These are phyloP conservation scores for Tragelaphus imberbis DNA, from an alignment of 2,113 vertebrate species.

Conservation along the genomic window DNA sequence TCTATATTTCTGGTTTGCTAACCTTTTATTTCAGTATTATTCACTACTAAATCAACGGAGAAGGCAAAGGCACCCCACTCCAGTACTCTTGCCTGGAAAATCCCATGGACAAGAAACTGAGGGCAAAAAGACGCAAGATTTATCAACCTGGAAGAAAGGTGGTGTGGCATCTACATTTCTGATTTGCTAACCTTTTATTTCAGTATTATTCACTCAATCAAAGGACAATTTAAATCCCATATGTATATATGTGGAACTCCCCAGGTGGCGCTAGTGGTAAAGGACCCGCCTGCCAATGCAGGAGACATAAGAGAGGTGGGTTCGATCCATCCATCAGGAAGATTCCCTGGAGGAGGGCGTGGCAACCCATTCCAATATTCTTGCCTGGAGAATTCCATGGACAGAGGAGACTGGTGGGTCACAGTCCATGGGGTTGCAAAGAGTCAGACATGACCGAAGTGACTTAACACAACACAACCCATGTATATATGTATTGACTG, in stretches of 20 bases:
- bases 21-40: neutral
- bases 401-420: neutral
- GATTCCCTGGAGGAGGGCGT: neutral
- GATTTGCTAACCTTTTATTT: neutral
- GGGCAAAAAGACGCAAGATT: neutral
- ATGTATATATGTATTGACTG: neutral
- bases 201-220: neutral
- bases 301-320: neutral
- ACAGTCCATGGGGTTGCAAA: neutral
- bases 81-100: too few species aligned
- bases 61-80: too few species aligned
- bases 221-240: neutral
- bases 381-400: neutral
- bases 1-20: neutral
- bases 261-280: neutral
- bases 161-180: neutral
- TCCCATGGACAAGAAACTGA: too few species aligned
- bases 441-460: neutral
- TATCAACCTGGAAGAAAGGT: neutral
- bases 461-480: neutral
- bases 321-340: neutral
- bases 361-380: neutral
- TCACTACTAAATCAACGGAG: neutral
- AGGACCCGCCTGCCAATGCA: neutral
- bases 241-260: neutral